A percentile compares a stretch with the other conserved stretches of the same genome.
phyloP scores from a whole-genome alignment of 2,797 vertebrate species.

The Epinephelus coioides region DNA sequence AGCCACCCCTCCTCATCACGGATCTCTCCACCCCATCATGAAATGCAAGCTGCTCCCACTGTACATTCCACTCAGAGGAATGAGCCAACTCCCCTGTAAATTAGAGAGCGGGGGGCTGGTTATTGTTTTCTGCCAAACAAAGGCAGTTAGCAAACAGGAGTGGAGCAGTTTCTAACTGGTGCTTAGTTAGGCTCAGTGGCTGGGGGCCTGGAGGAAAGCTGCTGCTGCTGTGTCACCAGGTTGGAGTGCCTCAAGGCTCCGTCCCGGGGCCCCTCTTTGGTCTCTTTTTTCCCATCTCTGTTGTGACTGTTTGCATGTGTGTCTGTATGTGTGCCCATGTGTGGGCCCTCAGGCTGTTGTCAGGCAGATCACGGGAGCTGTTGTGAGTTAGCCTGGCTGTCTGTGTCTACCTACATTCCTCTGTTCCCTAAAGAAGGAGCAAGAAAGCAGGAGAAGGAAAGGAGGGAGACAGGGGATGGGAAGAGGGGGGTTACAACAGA shows the following conservation, averaged over 20 bases:
- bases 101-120: constrained; percentile 44
- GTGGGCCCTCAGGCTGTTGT: constrained; percentile 78
- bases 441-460: constrained; percentile 19
- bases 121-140: constrained; percentile 70
- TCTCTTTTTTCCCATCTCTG: constrained; percentile 25
- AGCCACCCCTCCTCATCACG: constrained; percentile 39
- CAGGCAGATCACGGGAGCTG: constrained; percentile 73
- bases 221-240: constrained; percentile 56
- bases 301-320: constrained; percentile 44
- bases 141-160: constrained; percentile 51
- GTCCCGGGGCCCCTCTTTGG: constrained; percentile 62
- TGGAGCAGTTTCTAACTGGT: constrained; percentile 40
- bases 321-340: constrained; percentile 51
- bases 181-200: constrained; percentile 32
- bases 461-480: constrained; percentile 18
- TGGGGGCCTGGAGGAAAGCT: constrained; percentile 29
- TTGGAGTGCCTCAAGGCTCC: constrained; percentile 74
- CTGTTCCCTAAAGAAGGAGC: constrained; percentile 53
- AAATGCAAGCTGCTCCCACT: constrained; percentile 77
- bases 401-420: constrained; percentile 67
- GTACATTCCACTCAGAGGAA: constrained; percentile 79
- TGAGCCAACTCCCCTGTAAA: constrained; percentile 75
- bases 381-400: constrained; percentile 50
- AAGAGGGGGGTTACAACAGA: constrained; percentile 30
- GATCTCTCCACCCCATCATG: constrained; percentile 77